A percentile compares a stretch with the other conserved stretches of the same genome.
phyloP scores from a whole-genome alignment of 2,113 vertebrate genomes.

The Hystrix brachyura region DNA sequence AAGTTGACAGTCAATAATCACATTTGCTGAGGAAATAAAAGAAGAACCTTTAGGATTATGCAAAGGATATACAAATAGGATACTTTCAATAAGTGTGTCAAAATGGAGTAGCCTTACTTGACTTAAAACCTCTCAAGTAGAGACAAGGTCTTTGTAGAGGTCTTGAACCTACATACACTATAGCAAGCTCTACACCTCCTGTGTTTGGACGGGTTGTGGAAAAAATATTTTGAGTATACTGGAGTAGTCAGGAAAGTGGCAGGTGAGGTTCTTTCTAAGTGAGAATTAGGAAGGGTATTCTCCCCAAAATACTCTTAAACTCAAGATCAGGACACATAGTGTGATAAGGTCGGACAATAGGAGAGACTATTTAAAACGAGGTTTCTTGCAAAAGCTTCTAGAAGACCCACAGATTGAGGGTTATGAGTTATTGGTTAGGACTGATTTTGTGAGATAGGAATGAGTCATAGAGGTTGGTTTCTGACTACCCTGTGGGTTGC shows the following conservation, averaged over 20 bases:
- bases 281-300: constrained; percentile 17
- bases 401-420: not conserved
- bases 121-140: constrained; percentile 13
- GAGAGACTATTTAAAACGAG: not conserved
- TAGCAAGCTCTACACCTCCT: not conserved
- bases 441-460: not conserved
- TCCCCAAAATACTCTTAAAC: not conserved
- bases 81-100: constrained; percentile 23
- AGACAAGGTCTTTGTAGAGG: not conserved
- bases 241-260: constrained; percentile 8
- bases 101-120: not conserved
- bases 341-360: not conserved
- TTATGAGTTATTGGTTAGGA: constrained; percentile 44
- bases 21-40: not conserved
- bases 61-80: not conserved
- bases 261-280: constrained; percentile 3
- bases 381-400: not conserved
- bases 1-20: not conserved
- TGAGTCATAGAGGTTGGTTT: not conserved
- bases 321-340: not conserved
- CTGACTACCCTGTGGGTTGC: not conserved
- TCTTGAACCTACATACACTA: not conserved
- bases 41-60: not conserved
- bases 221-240: constrained; percentile 3
- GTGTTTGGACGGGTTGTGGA: not conserved